phyloP scores from a whole-genome alignment of 2,797 vertebrate genomes.

The Silurus aristotelis region DNA sequence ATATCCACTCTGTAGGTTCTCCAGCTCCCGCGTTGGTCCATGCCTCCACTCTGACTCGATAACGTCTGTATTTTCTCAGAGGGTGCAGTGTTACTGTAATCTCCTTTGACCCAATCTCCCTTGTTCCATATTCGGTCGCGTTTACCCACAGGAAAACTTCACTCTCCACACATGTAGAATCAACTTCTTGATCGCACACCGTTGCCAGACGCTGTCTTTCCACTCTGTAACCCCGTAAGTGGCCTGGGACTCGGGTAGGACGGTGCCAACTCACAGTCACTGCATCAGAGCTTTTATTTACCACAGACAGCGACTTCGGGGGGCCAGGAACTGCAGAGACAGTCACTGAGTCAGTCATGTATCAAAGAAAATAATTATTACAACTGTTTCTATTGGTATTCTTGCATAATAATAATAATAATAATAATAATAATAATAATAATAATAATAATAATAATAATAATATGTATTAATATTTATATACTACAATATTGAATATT shows the following conservation, averaged over 20 bases:
- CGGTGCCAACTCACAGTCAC: slow-evolving; percentile 85
- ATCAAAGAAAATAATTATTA: neutral
- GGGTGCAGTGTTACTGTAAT: slow-evolving; percentile 72
- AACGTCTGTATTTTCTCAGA: slow-evolving; percentile 87
- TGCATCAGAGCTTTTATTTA: slow-evolving; percentile 78
- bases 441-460: too few relatives aligned
- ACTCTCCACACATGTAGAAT: slow-evolving; percentile 76
- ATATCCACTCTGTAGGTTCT: slow-evolving; percentile 82
- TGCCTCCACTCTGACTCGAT: slow-evolving; percentile 87
- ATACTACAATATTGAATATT: too few relatives aligned
- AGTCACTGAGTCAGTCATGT: slow-evolving; percentile 21
- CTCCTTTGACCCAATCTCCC: slow-evolving; percentile 49
- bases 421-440: too few relatives aligned
- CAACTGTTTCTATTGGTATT: neutral
- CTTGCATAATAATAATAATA: neutral
- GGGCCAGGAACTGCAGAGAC: slow-evolving; percentile 81
- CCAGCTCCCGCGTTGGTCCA: slow-evolving; percentile 88
- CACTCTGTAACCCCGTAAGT: slow-evolving; percentile 86
- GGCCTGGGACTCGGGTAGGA: slow-evolving; percentile 80
- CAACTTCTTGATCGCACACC: slow-evolving; percentile 73
- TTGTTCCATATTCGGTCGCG: slow-evolving; percentile 53
- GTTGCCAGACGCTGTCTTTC: slow-evolving; percentile 76
- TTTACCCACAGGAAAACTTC: slow-evolving; percentile 73
- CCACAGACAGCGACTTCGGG: slow-evolving; percentile 78
- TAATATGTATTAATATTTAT: too few relatives aligned